These are phyloP conservation scores for Euglossa dilemma DNA, from an alignment of 1,140 invertebrate genomes.

Conservation along the genomic window DNA sequence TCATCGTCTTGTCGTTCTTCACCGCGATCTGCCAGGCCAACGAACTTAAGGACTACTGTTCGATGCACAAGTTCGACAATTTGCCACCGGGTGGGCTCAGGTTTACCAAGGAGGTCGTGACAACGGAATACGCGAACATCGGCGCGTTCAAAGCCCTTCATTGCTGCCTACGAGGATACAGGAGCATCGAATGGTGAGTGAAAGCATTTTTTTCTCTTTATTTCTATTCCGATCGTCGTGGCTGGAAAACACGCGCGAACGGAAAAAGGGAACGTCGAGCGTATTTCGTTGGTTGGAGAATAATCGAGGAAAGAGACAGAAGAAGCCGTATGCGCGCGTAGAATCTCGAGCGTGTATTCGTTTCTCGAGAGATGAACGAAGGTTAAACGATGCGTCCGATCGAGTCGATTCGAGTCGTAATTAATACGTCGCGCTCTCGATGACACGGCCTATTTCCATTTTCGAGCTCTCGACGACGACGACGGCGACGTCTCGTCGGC, in stretches of 20 bases:
- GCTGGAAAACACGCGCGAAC: too few relatives aligned
- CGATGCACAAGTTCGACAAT: constrained; percentile 77
- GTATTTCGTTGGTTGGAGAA: too few relatives aligned
- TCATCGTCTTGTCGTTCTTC: constrained; percentile 48
- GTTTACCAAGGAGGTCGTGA: constrained; percentile 88
- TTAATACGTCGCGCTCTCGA: constrained; percentile 5
- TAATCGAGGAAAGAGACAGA: too few relatives aligned
- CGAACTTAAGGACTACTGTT: constrained; percentile 80
- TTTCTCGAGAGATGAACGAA: constrained; percentile 17
- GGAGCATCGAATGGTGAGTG: constrained; percentile 90
- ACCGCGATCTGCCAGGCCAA: constrained; percentile 62
- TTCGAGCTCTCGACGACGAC: background rate
- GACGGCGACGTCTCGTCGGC: too few relatives aligned
- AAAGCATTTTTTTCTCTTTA: background rate
- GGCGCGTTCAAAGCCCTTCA: constrained; percentile 88
- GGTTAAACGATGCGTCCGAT: constrained; percentile 21
- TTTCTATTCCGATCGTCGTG: background rate
- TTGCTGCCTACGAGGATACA: constrained; percentile 88
- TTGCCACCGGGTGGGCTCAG: constrained; percentile 80
- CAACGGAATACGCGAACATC: constrained; percentile 86
- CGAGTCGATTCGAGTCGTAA: background rate
- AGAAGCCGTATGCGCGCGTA: too few relatives aligned
- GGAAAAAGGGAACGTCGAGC: too few relatives aligned
- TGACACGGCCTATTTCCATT: background rate
- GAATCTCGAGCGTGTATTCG: background rate